Evolutionary conservation across 1,140 invertebrate genomes (phyloP).

Genomic region (Globodera ellingtonae): DNA sequence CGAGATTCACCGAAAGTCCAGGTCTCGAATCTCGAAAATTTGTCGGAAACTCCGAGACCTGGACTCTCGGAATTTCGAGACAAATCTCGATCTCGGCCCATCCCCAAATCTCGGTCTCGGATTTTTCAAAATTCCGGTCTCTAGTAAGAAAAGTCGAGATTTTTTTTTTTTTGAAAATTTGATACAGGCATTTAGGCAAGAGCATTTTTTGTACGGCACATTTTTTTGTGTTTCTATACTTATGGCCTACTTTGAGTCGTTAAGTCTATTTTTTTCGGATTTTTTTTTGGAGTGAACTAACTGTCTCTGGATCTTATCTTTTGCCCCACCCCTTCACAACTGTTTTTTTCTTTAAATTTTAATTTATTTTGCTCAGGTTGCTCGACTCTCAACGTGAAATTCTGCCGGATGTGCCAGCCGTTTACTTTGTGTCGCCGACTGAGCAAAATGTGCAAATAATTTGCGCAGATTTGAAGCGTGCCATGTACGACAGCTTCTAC

Average conservation of each 20-base stretch:
- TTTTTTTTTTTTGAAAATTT: neutral
- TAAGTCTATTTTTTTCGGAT: too few species aligned
- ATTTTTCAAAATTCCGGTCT: conserved; percentile 14
- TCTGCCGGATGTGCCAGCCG: conserved; percentile 94
- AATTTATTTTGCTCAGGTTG: conserved; percentile 43
- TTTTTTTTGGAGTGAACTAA: too few species aligned
- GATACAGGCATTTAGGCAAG: neutral
- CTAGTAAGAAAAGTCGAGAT: neutral
- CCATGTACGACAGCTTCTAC: conserved; percentile 91
- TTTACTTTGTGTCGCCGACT: conserved; percentile 96
- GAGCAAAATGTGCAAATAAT: conserved; percentile 94
- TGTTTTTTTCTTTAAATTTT: conserved; percentile 25
- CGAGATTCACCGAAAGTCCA: neutral
- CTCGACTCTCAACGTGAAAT: conserved; percentile 86
- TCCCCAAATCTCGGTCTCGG: neutral
- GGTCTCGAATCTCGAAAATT: too few species aligned
- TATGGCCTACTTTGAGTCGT: too few species aligned
- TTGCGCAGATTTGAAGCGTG: conserved; percentile 77
- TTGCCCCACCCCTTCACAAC: neutral
- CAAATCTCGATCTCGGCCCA: too few species aligned
- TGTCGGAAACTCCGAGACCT: neutral
- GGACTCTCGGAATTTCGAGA: neutral
- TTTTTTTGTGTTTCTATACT: neutral
- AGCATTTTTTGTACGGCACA: too few species aligned
- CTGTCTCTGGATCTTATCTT: neutral